Percentiles rank a stretch among this genome's conserved stretches.
Evolutionary conservation across 2,797 vertebrate genomes (phyloP).

Genomic region (Otolemur crassicaudatus): DNA sequence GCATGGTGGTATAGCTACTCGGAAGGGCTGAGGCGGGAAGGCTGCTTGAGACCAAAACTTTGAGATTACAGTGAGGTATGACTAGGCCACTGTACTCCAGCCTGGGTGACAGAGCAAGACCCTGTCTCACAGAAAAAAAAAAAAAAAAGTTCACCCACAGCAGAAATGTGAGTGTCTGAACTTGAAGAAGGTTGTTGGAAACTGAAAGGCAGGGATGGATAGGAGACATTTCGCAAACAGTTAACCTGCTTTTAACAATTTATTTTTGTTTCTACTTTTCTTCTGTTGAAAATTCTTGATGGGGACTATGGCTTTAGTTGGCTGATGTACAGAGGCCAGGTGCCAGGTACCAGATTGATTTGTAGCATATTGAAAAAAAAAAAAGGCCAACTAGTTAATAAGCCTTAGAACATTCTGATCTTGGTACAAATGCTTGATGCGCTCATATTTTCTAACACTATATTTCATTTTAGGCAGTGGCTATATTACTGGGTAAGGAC

Average conservation of each 20-base stretch:
- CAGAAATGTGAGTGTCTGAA: neutral
- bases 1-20: neutral
- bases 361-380: conserved; percentile 3
- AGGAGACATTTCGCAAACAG: neutral
- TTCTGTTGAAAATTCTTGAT: conserved; percentile 64
- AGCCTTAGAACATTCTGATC: conserved; percentile 67
- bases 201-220: neutral
- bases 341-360: conserved; percentile 64
- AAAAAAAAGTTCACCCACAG: neutral
- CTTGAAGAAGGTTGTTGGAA: neutral
- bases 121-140: too few relatives aligned
- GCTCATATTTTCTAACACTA: conserved; percentile 51
- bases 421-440: conserved; percentile 50
- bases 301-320: conserved; percentile 52
- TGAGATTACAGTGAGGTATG: neutral
- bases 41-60: neutral
- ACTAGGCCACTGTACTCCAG: neutral
- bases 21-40: neutral
- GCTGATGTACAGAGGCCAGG: neutral
- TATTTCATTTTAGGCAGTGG: conserved; percentile 46
- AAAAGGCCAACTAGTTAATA: conserved; percentile 57
- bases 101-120: neutral
- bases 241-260: conserved; percentile 22
- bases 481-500: neutral
- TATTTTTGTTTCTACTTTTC: conserved; percentile 59